Evolutionary conservation across 2,797 vertebrate species (phyloP), one percentile per base, ranked within the genome.

Genomic region (Melanotaenia pygmaea): DNA sequence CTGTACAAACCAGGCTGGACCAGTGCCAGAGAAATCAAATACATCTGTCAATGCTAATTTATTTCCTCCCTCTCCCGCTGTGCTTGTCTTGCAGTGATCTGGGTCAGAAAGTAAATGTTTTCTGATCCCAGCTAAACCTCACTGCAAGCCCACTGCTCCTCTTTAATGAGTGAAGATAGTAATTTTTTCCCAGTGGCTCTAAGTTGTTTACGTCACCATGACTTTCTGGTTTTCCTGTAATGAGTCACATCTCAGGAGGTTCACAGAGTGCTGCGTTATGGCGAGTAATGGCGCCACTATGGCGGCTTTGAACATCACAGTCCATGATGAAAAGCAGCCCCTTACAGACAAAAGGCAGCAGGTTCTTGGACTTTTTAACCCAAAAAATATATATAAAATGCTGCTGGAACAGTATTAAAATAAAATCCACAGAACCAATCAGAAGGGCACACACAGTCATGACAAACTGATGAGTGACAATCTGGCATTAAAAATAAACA

Each of bases 11-110:
- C 0, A 62, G 37, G 56, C 63, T 74, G 65, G 65, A 67, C 58
- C 2, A 8, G 24, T 22, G 65, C 51, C 73, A 66, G 59, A 73
- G 60, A 68, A 72, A 81, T 59, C 20, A 34, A 71, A 77, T 59
- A 18, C 37, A 66, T 70, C 70, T 57, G 72, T 87, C 82, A 62
- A 83, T 79, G 74, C 53, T 79, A 70, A 87, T 83, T 68, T 0
- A 76, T 67, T 84, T 57, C 69, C 65, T 58, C 32, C 26, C 6
- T n/a, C 14, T 40, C 32, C 38, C 0, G 0, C 18, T 66, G 40
- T 10, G 20, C 4, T 40, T 38, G 28, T 50, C 9, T 18, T 62
- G 43, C 32, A 43, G 22, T 45, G 53, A 59, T 47, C 22, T 57
- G 47, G 60, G 58, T 72, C 67, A 74, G 37, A 79, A 74, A 67